Base-by-base conservation (phyloP, 1,140 invertebrate species). In the Drosophila repletoides region DNA sequence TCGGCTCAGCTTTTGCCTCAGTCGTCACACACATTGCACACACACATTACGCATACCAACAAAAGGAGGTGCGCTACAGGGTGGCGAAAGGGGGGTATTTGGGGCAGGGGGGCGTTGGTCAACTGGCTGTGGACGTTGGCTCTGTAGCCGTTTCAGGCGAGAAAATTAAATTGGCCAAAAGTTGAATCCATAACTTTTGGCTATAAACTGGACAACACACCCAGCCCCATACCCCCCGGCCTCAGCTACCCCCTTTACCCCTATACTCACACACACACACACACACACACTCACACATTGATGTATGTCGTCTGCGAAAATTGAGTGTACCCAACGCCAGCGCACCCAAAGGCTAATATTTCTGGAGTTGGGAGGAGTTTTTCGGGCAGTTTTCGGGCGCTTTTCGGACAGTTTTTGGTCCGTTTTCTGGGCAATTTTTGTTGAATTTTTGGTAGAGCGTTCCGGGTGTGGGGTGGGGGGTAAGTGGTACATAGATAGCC, bases 81-180 rank as follows among this genome's bases (percentile, higher is more conserved):
- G 34, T 5, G 15, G 12, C 24, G 1, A 12, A 6, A 2, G 9
- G 33, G 2, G 2, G 34, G 5, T 9, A 2, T 3, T 6, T 10
- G n/a, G 0, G 1, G 28, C 12, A 9, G 41, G 21, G 26, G 12
- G 45, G 45, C 14, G 34, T 55, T 63, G 60, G 38, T 64, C 51
- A 64, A 66, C 56, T 29, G 49, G 65, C 53, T 52, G 51, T 68
- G 58, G 77, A 38, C 69, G 76, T 66, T 71, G 52, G 68, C 61
- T 66, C 52, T 81, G 72, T 80, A 86, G 80, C 80, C 74, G 84
- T 88, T 88, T 75, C 77, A 84, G 84, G 84, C 84, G 84, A 88
- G 84, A 88, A 88, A 88, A 88, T 88, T 88, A 88, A 88, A 88
- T 88, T 88, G 84, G 84, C 84, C 84, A 88, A 88, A 88, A 88